Evolutionary conservation across 2,888 invertebrate genomes (phyloP), one percentile per base, ranked within the genome.

Genomic region (Harpagoxenus sublaevis): DNA sequence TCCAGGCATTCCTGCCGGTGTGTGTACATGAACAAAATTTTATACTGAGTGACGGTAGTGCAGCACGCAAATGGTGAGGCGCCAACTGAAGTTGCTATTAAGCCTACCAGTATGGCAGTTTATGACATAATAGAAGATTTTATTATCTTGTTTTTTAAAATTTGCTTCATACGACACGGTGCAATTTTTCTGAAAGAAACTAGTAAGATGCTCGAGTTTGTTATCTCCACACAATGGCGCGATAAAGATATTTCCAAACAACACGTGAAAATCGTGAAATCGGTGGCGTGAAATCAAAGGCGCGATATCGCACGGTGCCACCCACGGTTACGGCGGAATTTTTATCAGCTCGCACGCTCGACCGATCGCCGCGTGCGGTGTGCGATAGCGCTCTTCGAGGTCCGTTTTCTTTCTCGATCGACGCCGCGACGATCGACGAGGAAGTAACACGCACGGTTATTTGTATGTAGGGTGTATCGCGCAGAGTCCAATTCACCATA

Each of bases 361-460:
- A 60, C 23, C 42, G 70, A 77, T 75, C 55, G 39, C 63, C 55
- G 74, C 73, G 53, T 35, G 31, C 48, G 31, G 45, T 45, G 75
- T 35, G 75, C 35, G 75, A 85, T 83, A 83, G 51, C 70, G 48
- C 65, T 28, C 42, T 3, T 65, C 75, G 63, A 23, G 83, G 74
- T 84, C 45, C 55, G 63, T 84, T 89, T 84, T 85, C 86, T 87
- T 84, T 85, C 86, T 81, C 78, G 82, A 84, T 90, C 28, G n/a
- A 35, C 70, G 85, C 70, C 74, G 5, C 23, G 48, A 42, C 28
- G 57, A 42, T 42, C 18, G 10, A 42, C 77, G 87, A 89, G 85
- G 85, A 87, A 87, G 84, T 84, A 73, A 86, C 84, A 65, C 48
- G 48, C 23, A 45, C 74, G 60, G 81, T 85, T 87, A 85, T 86